Conservation (phyloP, 2,888 invertebrate species). For the Cyclophora albipunctata region DNA sequence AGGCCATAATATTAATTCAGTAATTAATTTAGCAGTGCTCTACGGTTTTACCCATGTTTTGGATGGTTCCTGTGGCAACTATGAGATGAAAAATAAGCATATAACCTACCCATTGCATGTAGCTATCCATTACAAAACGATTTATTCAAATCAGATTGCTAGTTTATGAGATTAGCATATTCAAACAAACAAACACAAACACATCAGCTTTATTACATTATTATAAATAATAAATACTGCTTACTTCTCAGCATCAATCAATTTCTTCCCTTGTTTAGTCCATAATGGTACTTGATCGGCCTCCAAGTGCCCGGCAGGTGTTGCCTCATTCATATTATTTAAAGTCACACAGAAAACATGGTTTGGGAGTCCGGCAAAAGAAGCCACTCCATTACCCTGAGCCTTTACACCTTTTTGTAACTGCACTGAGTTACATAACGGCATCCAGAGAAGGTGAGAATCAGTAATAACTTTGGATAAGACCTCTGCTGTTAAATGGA, state of each 20-base stretch:
- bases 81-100: no score
- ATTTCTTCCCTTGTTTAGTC: conserved; percentile 84
- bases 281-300: conserved; percentile 83
- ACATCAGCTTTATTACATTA: no score
- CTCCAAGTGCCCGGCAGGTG: conserved; percentile 83
- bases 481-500: conserved; percentile 87
- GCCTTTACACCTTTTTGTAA: conserved; percentile 79
- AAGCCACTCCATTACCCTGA: conserved; percentile 78
- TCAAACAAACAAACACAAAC: no score
- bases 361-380: conserved; percentile 80
- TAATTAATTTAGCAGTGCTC: no score
- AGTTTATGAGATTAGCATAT: no score
- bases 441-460: conserved; percentile 80
- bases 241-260: conserved; percentile 78
- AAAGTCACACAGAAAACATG: conserved; percentile 71
- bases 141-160: no score
- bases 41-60: no score
- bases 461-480: conserved; percentile 77
- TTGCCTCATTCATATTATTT: conserved; percentile 81
- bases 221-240: not conserved
- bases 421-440: conserved; percentile 80
- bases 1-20: no score
- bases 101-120: no score
- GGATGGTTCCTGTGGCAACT: no score
- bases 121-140: no score